Conservation (phyloP, 2,888 invertebrate species). For the Erpobdella octoculata region DNA sequence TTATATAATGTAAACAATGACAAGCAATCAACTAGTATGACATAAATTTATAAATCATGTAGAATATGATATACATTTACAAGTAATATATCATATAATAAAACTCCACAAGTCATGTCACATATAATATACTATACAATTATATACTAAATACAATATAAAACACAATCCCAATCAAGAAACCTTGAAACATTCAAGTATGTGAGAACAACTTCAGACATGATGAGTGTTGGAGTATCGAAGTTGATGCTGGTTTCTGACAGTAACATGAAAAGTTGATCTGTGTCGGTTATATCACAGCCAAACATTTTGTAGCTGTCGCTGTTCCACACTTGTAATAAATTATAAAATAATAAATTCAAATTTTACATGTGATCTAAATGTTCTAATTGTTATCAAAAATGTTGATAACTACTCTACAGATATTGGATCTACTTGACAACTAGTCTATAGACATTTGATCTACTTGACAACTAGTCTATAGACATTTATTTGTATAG, state of each 20-base stretch:
- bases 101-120: not conserved
- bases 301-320: not conserved
- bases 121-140: not conserved
- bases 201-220: not conserved
- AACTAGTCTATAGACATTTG: too few relatives aligned
- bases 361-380: too few relatives aligned
- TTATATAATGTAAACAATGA: not conserved
- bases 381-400: too few relatives aligned
- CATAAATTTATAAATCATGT: not conserved
- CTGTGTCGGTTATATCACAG: not conserved
- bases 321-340: not conserved
- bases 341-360: too few relatives aligned
- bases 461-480: too few relatives aligned
- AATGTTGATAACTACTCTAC: too few relatives aligned
- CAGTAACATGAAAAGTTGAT: not conserved
- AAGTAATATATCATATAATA: not conserved
- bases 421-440: too few relatives aligned
- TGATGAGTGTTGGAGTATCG: not conserved
- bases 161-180: not conserved
- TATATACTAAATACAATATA: not conserved
- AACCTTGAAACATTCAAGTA: not conserved
- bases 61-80: not conserved
- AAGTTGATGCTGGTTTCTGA: not conserved
- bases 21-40: not conserved
- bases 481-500: too few relatives aligned